Evolutionary conservation across 2,113 vertebrate genomes (phyloP), one percentile per base, ranked within the genome.

Genomic region (Menura novaehollandiae): DNA sequence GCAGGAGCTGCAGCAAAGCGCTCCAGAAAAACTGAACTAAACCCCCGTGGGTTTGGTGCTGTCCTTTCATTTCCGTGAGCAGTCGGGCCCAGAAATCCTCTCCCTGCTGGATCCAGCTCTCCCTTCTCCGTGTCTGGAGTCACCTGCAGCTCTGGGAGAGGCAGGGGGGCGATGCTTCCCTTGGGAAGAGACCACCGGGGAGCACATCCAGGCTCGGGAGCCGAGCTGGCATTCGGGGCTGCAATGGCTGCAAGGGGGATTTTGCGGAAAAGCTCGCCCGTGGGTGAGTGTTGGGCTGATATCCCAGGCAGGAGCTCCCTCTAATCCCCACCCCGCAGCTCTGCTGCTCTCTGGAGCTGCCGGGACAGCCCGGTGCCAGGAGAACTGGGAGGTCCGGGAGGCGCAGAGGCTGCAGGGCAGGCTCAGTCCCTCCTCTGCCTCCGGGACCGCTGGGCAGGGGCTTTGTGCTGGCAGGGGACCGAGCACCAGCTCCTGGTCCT

Each of bases 111-210:
- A 39, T 18, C 23, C 32, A 5, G 4, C 24, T 7, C 10, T 13
- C 26, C 37, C 39, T 9, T 26, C 27, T 22, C 39, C 22, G 0
- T 1, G 6, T 4, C 19, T 5, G 3, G 12, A 6, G 7, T 2
- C 2, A 7, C 2, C 60, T 8, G 27, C 7, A 6, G 12, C 41
- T 6, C 63, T 20, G 51, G 33, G 30, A 26, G 51, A 28, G 24
- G 76, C 4, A 17, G 49, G 23, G 32, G 26, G 37, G 16, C 1
- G 5, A 15, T 16, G 47, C 22, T 27, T 26, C 47, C 30, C 72
- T 9, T 3, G 32, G 37, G 73, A 27, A 56, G 59, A n/a, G 22
- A 6, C 43, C 11, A 2, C 37, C 15, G n/a, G n/a, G n/a, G n/a
- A 3, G 13, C 1, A 7, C 21, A 6, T 26, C 6, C 13, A 46